Percentiles rank a stretch among this genome's conserved stretches.
Conservation (phyloP, 2,797 vertebrate species). For the Enoplosus armatus region DNA sequence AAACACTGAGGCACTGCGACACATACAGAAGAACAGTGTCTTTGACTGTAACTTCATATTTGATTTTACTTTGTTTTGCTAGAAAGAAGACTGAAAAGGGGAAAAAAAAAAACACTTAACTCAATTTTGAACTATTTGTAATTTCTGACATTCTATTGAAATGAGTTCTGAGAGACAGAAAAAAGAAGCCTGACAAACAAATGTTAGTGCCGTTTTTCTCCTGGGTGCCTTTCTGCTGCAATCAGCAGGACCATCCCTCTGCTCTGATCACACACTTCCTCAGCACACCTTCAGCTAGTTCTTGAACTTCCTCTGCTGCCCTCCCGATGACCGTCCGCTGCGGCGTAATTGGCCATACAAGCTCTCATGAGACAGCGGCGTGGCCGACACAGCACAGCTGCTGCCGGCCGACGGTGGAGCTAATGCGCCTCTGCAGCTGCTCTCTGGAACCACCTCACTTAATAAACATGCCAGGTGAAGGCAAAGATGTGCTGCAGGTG, state of each 20-base stretch:
- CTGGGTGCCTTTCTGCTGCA: constrained; percentile 34
- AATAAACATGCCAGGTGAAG: constrained; percentile 47
- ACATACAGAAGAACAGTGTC: neutral
- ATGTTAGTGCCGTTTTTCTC: neutral
- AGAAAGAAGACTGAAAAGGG: neutral
- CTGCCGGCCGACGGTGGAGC: constrained; percentile 25
- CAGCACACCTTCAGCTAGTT: constrained; percentile 47
- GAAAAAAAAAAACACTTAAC: too few relatives aligned
- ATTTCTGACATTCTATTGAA: constrained; percentile 6
- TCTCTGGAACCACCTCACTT: constrained; percentile 34
- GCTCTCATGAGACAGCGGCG: constrained; percentile 31
- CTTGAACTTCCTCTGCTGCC: constrained; percentile 52
- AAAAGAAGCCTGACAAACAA: neutral
- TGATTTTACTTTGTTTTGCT: neutral
- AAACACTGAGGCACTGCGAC: neutral
- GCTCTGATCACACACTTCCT: constrained; percentile 44
- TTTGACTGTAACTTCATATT: constrained; percentile 2
- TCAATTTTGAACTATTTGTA: too few relatives aligned
- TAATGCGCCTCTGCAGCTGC: constrained; percentile 39
- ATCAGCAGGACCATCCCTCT: constrained; percentile 36
- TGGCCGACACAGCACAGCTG: constrained; percentile 40
- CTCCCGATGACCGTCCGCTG: constrained; percentile 46
- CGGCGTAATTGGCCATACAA: constrained; percentile 55
- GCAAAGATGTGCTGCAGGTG: constrained; percentile 30
- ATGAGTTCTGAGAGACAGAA: neutral